Base-by-base conservation (phyloP, 1,140 invertebrate species). In the Dermatophagoides farinae region DNA sequence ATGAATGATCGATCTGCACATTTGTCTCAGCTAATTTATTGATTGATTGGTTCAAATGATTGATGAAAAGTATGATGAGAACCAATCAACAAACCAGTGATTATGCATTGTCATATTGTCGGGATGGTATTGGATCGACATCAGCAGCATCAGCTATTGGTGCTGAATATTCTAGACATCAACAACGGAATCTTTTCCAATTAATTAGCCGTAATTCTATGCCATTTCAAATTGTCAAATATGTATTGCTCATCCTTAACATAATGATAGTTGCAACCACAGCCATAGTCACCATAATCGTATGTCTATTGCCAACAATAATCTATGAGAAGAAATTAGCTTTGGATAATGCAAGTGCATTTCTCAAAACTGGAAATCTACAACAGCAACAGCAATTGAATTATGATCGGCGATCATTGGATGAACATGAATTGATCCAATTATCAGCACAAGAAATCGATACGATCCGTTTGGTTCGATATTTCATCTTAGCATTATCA, bases 191-290 rank as follows among this genome's bases (percentile, higher is more conserved):
- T n/a, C 10, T 44, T 44, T 44, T 44, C 43, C 43, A 44, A 20
- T 2, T 16, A 39, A 25, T 53, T 14, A 16, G 14, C 10, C 53
- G 25, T 12, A 55, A 44, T n/a, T 55, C 53, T 6, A 14, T 44
- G 22, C 53, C 31, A 4, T 55, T 25, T 44, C 53, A 55, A 44
- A 25, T 38, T 14, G 23, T 55, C n/a, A 55, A 55, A 44, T 55
- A 55, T 25, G 23, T 55, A 25, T 25, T 55, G 11, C 53, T 55
- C 31, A 20, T 55, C 6, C 31, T 55, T 4, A 55, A 55, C 53
- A 55, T 55, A 18, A 55, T 55, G 53, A 44, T 55, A 12, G 53
- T 55, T 14, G 23, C 53, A 14, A 41, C 53, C 1, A 55, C 53
- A 5, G 53, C 53, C 23, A 40, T 55, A 4, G 53, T 55, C 4